Percentiles rank a stretch among this genome's conserved stretches.
These are phyloP conservation scores for Marmota flaviventris DNA, from an alignment of 2,113 vertebrate genomes.

Conservation along the genomic window DNA sequence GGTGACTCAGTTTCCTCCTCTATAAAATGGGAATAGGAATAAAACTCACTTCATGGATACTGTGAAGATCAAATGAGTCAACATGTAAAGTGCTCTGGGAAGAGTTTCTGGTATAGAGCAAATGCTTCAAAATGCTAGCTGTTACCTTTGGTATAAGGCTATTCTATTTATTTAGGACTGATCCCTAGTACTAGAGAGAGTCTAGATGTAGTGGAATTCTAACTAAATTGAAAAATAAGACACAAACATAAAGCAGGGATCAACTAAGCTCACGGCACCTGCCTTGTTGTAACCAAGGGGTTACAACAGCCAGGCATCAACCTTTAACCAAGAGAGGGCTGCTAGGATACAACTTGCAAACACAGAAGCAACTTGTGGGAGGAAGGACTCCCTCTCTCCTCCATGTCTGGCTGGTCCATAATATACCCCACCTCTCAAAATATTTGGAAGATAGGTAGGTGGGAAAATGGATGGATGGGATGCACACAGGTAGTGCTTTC, in stretches of 20 bases:
- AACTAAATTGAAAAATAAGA: constrained; percentile 30
- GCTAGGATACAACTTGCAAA: background rate
- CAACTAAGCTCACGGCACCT: background rate
- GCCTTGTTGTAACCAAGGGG: background rate
- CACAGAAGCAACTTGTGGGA: background rate
- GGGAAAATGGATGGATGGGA: background rate
- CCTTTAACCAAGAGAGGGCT: background rate
- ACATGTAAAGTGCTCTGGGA: background rate
- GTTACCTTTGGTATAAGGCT: constrained; percentile 10
- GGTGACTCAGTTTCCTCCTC: constrained; percentile 35
- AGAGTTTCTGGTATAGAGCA: background rate
- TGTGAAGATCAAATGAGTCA: background rate
- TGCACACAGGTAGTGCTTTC: background rate
- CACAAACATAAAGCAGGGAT: background rate
- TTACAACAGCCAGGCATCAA: background rate
- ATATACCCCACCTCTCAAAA: background rate
- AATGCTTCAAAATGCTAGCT: constrained; percentile 26
- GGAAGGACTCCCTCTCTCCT: background rate
- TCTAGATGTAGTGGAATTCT: background rate
- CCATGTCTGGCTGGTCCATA: background rate
- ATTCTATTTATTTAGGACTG: constrained; percentile 25
- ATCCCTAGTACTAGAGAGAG: background rate
- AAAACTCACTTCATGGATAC: background rate
- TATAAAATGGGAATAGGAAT: background rate
- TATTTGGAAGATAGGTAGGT: background rate